Evolutionary conservation across 2,797 vertebrate species (phyloP), one percentile per base, ranked within the genome.

Genomic region (Mergus octosetaceus): DNA sequence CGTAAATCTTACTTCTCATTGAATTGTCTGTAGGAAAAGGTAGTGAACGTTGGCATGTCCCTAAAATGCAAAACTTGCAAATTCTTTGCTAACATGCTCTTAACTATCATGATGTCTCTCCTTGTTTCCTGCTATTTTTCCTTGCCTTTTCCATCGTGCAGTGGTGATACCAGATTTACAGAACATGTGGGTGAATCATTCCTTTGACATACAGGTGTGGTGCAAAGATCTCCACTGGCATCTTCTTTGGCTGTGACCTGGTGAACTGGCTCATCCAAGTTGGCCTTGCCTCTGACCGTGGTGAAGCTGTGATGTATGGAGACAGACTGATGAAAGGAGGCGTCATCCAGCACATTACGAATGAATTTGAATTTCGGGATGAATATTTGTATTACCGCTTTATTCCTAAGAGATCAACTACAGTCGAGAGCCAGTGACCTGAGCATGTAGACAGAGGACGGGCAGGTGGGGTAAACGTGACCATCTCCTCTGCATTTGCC

Each of bases 201-300:
- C 98, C 98, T 98, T 97, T 98, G 93, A 98, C 98, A 98, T 97
- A 96, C 98, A 99, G 99, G 98, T 99, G 99, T 98, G 99, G 99
- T 88, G 96, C 98, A 70, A 98, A 96, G 96, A 98, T 97, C 28
- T 97, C 96, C 88, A 97, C 98, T 9, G 98, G 98, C 76, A 98
- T 99, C 95, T 99, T 99, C 97, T 98, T 98, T 80, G 99, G 99
- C 97, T 99, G 98, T 94, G 99, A 99, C 89, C 98, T 99, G 95
- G 99, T 99, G 97, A 98, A 98, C 95, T 99, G 99, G 99, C 98
- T 99, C 19, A 97, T 99, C 94, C 98, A 98, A 97, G 98, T 98
- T 11, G 99, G 99, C 94, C 98, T 99, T 85, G 98, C 98, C 78
- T 98, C 98, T 27, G 99, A 99, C 97, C 97, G 97, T 3, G 98